phyloP scores from a whole-genome alignment of 1,140 invertebrate species.

The Lithobius niger region DNA sequence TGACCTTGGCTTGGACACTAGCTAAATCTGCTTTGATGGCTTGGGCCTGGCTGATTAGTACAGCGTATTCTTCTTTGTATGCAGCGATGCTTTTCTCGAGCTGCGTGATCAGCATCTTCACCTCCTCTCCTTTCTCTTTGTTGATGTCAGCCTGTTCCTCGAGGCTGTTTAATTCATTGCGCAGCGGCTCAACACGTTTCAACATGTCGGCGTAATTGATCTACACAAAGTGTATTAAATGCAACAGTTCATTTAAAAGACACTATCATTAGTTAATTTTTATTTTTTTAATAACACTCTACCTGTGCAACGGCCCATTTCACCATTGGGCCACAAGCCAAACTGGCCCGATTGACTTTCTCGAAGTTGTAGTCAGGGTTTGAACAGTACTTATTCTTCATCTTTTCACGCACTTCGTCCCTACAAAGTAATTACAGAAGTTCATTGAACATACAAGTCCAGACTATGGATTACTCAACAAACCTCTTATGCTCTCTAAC shows the following conservation, averaged over 20 bases:
- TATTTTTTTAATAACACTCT: conserved; percentile 14
- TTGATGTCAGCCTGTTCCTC: conserved; percentile 90
- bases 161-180: conserved; percentile 79
- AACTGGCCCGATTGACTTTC: conserved; percentile 95
- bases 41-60: conserved; percentile 94
- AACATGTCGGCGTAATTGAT: conserved; percentile 98
- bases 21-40: conserved; percentile 95
- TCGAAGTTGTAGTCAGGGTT: conserved; percentile 99
- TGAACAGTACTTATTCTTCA: conserved; percentile 82
- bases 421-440: conserved; percentile 46
- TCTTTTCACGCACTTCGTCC: conserved; percentile 91
- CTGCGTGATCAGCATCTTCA: conserved; percentile 61
- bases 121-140: conserved; percentile 75
- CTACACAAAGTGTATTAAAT: conserved; percentile 33
- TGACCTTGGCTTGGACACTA: conserved; percentile 86
- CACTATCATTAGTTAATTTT: neutral
- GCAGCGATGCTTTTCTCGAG: conserved; percentile 88
- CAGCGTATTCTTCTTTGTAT: conserved; percentile 98
- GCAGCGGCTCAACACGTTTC: conserved; percentile 91
- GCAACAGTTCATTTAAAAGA: neutral
- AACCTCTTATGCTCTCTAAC: too few species aligned
- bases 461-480: too few species aligned
- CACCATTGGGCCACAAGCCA: conserved; percentile 98
- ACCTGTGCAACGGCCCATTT: conserved; percentile 99
- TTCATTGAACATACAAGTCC: too few species aligned